A percentile compares a stretch with the other conserved stretches of the same genome.
These are phyloP conservation scores for Loxodonta africana DNA, from an alignment of 2,113 vertebrate species.

Conservation along the genomic window DNA sequence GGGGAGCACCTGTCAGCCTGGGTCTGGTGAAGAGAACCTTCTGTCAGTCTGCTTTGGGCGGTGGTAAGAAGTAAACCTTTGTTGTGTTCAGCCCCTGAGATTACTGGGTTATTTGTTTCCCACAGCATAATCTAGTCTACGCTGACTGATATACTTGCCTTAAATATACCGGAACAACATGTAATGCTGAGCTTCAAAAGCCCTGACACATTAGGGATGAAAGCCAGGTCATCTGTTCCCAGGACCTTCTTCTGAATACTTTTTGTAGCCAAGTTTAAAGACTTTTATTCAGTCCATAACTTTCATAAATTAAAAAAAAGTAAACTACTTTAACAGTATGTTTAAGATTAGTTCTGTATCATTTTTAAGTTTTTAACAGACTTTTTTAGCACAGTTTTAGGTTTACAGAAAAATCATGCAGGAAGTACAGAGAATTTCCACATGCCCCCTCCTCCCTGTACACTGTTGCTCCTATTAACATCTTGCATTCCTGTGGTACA, in stretches of 20 bases:
- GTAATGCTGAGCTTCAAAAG: background rate
- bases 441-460: background rate
- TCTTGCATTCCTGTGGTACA: background rate
- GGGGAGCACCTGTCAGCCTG: background rate
- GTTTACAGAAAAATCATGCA: background rate
- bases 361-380: background rate
- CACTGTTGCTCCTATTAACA: background rate
- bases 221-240: background rate
- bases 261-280: background rate
- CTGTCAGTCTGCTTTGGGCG: background rate
- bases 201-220: background rate
- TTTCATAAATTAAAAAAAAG: background rate
- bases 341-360: background rate
- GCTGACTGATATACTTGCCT: constrained; percentile 5
- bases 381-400: background rate
- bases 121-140: background rate
- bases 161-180: no score
- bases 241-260: background rate
- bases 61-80: background rate
- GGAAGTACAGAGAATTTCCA: background rate
- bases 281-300: background rate
- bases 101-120: background rate
- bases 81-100: background rate
- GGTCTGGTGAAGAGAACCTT: background rate
- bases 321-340: background rate